phyloP scores from a whole-genome alignment of 2,888 invertebrate species.

The Pseudococcus viburni region DNA sequence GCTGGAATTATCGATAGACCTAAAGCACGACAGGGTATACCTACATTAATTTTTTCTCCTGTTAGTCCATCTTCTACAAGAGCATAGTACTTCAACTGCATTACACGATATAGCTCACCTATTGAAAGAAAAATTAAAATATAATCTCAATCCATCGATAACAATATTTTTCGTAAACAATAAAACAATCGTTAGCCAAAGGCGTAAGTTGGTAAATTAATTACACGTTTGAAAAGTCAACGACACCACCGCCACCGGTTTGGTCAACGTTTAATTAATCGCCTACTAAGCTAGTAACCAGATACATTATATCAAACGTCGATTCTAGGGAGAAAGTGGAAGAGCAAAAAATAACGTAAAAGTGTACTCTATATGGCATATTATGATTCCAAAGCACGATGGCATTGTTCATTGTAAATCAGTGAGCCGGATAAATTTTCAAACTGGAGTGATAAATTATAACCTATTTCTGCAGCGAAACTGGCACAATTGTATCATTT shows the following conservation, averaged over 20 bases:
- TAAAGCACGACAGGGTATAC: too few relatives aligned
- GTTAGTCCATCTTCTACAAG: too few relatives aligned
- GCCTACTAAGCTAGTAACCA: constrained; percentile 17
- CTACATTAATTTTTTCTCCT: neutral
- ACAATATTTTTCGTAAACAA: constrained; percentile 18
- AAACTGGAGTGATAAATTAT: constrained; percentile 22
- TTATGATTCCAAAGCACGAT: constrained; percentile 43
- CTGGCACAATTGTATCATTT: constrained; percentile 21
- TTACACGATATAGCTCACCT: neutral
- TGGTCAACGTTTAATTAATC: constrained; percentile 50
- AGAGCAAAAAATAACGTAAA: constrained; percentile 34
- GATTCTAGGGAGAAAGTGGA: constrained; percentile 50
- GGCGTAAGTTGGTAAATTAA: constrained; percentile 39
- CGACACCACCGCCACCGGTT: constrained; percentile 45
- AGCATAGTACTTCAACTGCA: neutral
- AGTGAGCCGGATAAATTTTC: constrained; percentile 49
- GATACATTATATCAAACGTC: constrained; percentile 17
- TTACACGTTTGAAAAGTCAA: constrained; percentile 54
- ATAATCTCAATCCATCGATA: neutral
- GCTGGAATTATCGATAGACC: too few relatives aligned
- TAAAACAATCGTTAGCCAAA: neutral
- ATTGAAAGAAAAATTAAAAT: neutral
- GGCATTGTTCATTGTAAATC: constrained; percentile 45
- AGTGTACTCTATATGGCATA: constrained; percentile 49
- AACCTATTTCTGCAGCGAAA: constrained; percentile 31